Conservation (phyloP, 23 tunicate species). For the Botrylloides violaceus region DNA sequence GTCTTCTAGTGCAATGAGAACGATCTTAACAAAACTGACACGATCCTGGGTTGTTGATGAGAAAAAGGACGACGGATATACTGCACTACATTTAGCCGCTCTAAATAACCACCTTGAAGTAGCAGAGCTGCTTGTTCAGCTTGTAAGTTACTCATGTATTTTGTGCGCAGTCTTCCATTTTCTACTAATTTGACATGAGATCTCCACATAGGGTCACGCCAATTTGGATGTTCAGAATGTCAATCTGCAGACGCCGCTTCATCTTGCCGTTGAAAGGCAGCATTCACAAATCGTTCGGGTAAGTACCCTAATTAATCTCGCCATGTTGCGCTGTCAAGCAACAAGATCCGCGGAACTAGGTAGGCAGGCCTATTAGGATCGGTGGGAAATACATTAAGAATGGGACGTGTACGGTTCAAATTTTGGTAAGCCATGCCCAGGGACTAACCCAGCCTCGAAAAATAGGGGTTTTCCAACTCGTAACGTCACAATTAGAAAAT, state of each 20-base stretch:
- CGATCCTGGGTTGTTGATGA: conserved; percentile 94
- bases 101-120: conserved; percentile 86
- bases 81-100: conserved; percentile 91
- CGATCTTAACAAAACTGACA: conserved; percentile 62
- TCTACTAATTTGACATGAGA: too few species aligned
- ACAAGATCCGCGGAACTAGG: too few species aligned
- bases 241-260: conserved; percentile 83
- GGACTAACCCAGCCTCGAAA: too few species aligned
- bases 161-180: too few species aligned
- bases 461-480: too few species aligned
- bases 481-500: too few species aligned
- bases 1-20: conserved; percentile 93
- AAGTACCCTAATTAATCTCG: conserved; percentile 14
- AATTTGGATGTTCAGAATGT: conserved; percentile 89
- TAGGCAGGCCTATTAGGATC: too few species aligned
- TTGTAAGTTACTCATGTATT: conserved; percentile 32
- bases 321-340: not conserved
- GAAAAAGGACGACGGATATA: conserved; percentile 94
- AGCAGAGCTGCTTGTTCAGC: conserved; percentile 78
- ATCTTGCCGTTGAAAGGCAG: conserved; percentile 84
- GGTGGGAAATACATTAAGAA: too few species aligned
- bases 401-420: too few species aligned
- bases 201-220: conserved; percentile 97
- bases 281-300: conserved; percentile 93
- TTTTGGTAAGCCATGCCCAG: too few species aligned